phyloP scores from a whole-genome alignment of 2,113 vertebrate genomes.

The Chroicocephalus ridibundus region DNA sequence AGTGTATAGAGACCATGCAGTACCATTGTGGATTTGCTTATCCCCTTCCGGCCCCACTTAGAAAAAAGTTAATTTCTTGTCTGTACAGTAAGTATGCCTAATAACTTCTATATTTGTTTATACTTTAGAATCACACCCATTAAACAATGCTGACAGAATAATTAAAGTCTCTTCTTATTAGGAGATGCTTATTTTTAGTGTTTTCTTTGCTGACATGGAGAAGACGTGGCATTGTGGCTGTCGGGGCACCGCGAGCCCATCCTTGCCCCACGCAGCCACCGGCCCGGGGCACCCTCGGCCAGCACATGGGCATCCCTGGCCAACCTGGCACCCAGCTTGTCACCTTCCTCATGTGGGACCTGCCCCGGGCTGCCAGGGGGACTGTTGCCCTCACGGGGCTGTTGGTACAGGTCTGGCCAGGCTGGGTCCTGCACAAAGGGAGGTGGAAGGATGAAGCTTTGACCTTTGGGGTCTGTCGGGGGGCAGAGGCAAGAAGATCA shows the following conservation, averaged over 20 bases:
- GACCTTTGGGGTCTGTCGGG: background rate
- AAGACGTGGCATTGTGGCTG: background rate
- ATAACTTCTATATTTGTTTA: slow-evolving; percentile 47
- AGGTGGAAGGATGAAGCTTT: background rate
- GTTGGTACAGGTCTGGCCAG: background rate
- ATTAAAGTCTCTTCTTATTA: background rate
- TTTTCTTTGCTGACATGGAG: background rate
- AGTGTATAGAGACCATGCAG: background rate
- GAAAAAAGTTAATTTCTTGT: slow-evolving; percentile 35
- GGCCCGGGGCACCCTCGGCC: too few relatives aligned
- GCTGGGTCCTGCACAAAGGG: background rate
- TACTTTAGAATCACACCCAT: slow-evolving; percentile 15
- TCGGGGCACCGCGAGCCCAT: too few relatives aligned
- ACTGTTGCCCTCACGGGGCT: background rate
- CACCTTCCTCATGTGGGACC: background rate
- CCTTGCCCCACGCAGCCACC: background rate
- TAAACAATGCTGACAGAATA: slow-evolving; percentile 28
- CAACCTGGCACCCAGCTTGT: background rate
- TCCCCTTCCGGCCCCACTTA: background rate
- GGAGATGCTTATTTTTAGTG: background rate
- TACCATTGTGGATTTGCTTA: background rate
- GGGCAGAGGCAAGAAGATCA: background rate
- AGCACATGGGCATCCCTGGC: background rate
- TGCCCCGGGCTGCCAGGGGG: too few relatives aligned
- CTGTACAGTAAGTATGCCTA: background rate